phyloP scores from a whole-genome alignment of 1,140 invertebrate genomes.

The Physella acuta region DNA sequence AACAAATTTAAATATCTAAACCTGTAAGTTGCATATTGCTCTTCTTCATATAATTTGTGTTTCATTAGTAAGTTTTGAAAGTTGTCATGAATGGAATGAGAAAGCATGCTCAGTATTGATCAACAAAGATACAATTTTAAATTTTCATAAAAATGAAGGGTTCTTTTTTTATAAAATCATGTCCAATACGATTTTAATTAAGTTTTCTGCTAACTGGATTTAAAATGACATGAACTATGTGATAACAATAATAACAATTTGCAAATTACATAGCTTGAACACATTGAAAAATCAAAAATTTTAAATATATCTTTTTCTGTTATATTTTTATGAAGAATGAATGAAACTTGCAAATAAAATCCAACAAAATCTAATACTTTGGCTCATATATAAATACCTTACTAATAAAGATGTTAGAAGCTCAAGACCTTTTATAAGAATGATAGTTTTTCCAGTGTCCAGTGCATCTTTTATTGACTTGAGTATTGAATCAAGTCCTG shows the following conservation, averaged over 20 bases:
- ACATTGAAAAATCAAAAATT: neutral
- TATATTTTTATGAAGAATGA: neutral
- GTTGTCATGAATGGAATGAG: no score
- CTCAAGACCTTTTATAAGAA: neutral
- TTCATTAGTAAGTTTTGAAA: no score
- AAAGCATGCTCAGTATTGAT: neutral
- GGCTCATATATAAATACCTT: neutral
- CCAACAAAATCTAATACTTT: no score
- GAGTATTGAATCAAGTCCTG: conserved; percentile 11
- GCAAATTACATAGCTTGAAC: neutral
- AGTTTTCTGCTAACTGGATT: neutral
- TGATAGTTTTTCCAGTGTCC: conserved; percentile 2
- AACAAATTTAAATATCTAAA: no score
- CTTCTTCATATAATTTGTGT: no score
- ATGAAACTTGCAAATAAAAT: no score
- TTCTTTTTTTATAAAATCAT: neutral
- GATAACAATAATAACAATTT: neutral
- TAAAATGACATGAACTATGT: neutral
- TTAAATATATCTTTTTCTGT: neutral
- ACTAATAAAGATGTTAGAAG: conserved; percentile 1
- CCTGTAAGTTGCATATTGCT: no score
- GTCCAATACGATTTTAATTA: neutral
- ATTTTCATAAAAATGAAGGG: neutral
- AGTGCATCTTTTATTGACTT: conserved; percentile 5
- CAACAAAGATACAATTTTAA: neutral